These are phyloP conservation scores for Natator depressus DNA, from an alignment of 2,113 vertebrate genomes.

Conservation along the genomic window DNA sequence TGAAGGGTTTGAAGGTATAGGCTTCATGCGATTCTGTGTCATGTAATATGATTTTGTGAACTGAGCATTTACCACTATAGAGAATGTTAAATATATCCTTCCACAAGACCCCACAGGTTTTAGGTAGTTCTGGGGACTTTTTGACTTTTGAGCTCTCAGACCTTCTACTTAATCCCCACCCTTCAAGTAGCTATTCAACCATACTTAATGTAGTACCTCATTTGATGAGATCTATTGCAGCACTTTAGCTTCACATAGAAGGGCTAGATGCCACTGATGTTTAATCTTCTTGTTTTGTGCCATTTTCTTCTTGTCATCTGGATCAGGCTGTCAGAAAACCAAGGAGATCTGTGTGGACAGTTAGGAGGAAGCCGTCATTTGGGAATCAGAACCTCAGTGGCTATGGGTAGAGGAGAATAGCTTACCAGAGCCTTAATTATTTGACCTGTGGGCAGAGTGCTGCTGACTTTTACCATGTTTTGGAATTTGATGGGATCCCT, in stretches of 20 bases:
- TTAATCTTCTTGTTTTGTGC: background rate
- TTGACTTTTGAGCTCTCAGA: background rate
- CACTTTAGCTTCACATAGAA: background rate
- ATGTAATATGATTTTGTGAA: background rate
- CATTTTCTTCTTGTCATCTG: conserved; percentile 28
- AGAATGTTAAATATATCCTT: background rate
- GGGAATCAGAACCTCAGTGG: background rate
- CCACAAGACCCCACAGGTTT: background rate
- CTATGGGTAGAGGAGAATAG: background rate
- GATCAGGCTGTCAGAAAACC: background rate
- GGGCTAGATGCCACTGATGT: background rate
- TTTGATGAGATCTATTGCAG: background rate
- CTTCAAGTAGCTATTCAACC: background rate
- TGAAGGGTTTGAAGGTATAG: background rate
- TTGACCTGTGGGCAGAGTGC: background rate
- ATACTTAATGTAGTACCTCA: background rate
- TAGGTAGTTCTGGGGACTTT: background rate
- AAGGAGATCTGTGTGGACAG: background rate
- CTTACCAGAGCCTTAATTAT: conserved; percentile 40
- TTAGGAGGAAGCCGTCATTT: background rate
- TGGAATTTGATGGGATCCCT: conserved; percentile 19
- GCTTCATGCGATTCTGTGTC: background rate
- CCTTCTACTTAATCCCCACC: background rate
- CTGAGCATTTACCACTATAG: background rate
- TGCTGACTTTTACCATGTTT: background rate